Conservation (phyloP, 2,113 vertebrate genomes). For the Ceuthmochares aereus region DNA sequence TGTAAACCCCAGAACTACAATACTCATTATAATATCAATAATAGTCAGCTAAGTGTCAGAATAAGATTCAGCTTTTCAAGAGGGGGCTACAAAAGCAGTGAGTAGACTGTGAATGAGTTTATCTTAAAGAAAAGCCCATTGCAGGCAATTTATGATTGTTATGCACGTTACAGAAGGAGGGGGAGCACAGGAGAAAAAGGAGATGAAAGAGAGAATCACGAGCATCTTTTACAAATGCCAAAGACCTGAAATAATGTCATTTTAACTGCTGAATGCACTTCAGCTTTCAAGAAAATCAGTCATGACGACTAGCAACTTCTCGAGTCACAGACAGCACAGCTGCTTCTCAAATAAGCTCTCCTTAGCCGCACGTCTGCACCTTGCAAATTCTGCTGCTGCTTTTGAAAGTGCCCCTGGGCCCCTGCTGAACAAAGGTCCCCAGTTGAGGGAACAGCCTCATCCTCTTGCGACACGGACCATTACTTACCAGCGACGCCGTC, state of each 20-base stretch:
- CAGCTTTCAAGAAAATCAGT: constrained; percentile 14
- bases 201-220: not conserved
- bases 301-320: not conserved
- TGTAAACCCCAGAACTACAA: not conserved
- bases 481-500: not conserved
- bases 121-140: not conserved
- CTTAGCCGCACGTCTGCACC: not conserved
- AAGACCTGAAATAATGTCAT: constrained; percentile 1
- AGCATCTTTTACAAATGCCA: not conserved
- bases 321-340: fast-evolving
- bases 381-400: not conserved
- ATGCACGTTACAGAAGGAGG: not conserved
- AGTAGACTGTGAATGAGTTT: not conserved
- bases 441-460: not conserved
- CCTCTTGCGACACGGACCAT: fast-evolving
- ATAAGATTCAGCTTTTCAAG: not conserved
- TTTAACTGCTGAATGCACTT: not conserved
- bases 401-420: fast-evolving
- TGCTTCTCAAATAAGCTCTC: not conserved
- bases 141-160: not conserved
- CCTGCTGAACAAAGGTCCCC: not conserved
- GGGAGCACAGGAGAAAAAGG: not conserved
- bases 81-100: not conserved
- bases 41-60: not conserved
- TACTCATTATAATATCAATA: not conserved